These are phyloP conservation scores for Otocyon megalotis DNA, from an alignment of 2,113 vertebrate species.

Conservation along the genomic window DNA sequence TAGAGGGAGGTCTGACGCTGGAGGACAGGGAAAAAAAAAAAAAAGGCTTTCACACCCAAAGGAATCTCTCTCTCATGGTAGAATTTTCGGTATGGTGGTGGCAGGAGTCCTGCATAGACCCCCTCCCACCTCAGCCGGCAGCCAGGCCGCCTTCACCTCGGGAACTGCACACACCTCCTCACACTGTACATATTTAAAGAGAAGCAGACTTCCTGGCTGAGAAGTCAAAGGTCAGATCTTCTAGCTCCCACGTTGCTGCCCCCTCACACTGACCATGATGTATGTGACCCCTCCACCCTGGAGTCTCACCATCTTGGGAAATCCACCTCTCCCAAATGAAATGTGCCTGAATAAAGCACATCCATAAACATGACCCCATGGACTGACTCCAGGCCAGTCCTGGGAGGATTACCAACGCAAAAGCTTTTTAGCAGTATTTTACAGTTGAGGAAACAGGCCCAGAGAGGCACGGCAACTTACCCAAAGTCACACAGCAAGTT, in stretches of 20 bases:
- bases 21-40: neutral
- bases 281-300: neutral
- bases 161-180: neutral
- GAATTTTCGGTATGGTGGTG: neutral
- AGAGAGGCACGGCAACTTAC: constrained; percentile 52
- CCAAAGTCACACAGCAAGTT: constrained; percentile 61
- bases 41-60: neutral
- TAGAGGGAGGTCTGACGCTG: neutral
- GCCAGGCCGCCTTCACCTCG: neutral
- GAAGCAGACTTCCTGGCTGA: neutral
- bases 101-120: neutral
- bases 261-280: neutral
- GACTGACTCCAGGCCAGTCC: neutral
- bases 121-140: neutral
- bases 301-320: neutral
- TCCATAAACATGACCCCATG: neutral
- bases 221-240: neutral
- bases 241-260: neutral
- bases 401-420: neutral
- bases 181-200: fast-evolving
- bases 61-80: neutral
- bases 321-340: neutral
- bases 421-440: neutral
- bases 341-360: neutral
- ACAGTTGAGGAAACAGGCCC: neutral